These are phyloP conservation scores for Muscidifurax raptorellus DNA, from an alignment of 1,140 invertebrate genomes.

Conservation along the genomic window DNA sequence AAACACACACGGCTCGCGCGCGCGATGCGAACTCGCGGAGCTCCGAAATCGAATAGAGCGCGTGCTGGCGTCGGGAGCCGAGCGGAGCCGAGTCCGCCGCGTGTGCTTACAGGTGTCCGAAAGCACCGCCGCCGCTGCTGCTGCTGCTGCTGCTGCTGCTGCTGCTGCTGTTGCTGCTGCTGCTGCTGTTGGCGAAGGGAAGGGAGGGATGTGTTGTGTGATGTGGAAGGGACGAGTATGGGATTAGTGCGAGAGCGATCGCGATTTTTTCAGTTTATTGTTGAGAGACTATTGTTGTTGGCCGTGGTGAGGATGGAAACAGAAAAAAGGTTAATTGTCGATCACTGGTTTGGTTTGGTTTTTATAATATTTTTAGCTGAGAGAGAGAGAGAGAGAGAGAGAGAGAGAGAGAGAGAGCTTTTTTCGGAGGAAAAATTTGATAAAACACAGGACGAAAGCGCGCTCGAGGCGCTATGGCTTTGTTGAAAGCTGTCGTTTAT, in stretches of 20 bases:
- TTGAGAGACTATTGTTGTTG: too few species aligned
- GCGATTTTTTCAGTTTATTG: too few species aligned
- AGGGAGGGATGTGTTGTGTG: background rate
- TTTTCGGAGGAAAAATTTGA: too few species aligned
- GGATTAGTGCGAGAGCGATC: too few species aligned
- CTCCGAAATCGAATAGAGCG: constrained; percentile 11
- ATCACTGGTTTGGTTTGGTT: too few species aligned
- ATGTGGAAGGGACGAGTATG: background rate
- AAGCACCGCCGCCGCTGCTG: constrained; percentile 9
- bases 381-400: too few species aligned
- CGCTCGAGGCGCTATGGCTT: too few species aligned
- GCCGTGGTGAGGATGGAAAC: background rate
- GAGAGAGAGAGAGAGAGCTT: too few species aligned
- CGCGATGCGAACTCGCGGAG: background rate
- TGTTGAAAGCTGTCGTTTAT: background rate
- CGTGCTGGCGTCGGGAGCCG: constrained; percentile 9
- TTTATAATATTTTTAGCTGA: background rate
- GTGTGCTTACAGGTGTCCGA: constrained; percentile 61
- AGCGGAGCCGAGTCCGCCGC: constrained; percentile 29
- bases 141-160: constrained; percentile 39
- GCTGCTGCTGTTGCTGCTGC: constrained; percentile 29
- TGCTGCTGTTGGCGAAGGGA: constrained; percentile 26
- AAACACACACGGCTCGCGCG: too few species aligned
- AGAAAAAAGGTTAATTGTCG: too few species aligned
- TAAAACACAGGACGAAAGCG: too few species aligned